Evolutionary conservation across 2,888 invertebrate species (phyloP).

Genomic region (Caenorhabditis japonica): DNA sequence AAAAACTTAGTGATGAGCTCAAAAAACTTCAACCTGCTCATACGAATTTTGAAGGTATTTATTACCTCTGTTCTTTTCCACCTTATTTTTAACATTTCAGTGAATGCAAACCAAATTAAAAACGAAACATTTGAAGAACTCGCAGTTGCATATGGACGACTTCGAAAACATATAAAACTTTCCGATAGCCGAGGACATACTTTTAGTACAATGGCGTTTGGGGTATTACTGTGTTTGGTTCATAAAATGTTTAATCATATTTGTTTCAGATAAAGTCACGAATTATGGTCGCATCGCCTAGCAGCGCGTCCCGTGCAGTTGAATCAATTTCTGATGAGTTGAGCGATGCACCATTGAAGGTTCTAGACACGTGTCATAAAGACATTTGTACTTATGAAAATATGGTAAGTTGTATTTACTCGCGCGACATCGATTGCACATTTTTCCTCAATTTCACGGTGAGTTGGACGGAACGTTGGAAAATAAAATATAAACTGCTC

Average conservation of each 20-base stretch:
- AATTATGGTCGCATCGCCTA: slow-evolving; percentile 44
- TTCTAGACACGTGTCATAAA: slow-evolving; percentile 52
- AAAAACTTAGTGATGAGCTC: slow-evolving; percentile 54
- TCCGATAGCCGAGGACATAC: slow-evolving; percentile 49
- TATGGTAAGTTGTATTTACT: slow-evolving; percentile 33
- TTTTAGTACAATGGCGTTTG: slow-evolving; percentile 46
- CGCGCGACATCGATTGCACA: too few species aligned
- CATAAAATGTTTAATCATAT: too few species aligned
- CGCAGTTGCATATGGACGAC: slow-evolving; percentile 38
- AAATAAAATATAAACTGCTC: too few species aligned
- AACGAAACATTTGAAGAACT: slow-evolving; percentile 52
- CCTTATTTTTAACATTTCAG: too few species aligned
- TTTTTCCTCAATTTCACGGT: too few species aligned
- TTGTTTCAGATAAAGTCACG: slow-evolving; percentile 56
- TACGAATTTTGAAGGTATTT: slow-evolving; percentile 14
- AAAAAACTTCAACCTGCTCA: slow-evolving; percentile 17
- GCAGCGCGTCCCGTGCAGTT: slow-evolving; percentile 36
- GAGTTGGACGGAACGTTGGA: too few species aligned
- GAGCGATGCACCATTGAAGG: slow-evolving; percentile 48
- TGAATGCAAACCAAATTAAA: slow-evolving; percentile 11
- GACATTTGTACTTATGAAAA: slow-evolving; percentile 42
- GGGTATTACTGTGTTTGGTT: slow-evolving; percentile 7
- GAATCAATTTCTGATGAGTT: slow-evolving; percentile 58
- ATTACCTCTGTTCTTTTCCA: too few species aligned
- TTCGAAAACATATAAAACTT: slow-evolving; percentile 39